Evolutionary conservation across 2,113 vertebrate genomes (phyloP).

Genomic region (Ammospiza caudacuta): DNA sequence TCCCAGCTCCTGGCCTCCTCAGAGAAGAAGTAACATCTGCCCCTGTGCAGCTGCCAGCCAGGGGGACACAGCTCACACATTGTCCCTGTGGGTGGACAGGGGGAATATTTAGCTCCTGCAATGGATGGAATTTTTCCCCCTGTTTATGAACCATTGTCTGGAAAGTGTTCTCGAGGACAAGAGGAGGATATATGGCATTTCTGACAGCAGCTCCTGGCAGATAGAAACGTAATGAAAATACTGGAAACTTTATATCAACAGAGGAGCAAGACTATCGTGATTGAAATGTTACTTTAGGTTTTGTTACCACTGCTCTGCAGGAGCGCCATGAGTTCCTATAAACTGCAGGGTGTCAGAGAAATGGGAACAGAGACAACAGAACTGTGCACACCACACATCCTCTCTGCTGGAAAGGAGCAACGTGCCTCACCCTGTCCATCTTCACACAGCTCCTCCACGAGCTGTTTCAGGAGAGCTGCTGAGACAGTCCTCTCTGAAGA

Average conservation of each 20-base stretch:
- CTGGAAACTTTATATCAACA: background rate
- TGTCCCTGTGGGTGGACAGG: background rate
- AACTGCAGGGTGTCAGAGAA: background rate
- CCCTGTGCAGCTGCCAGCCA: constrained; percentile 19
- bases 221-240: background rate
- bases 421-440: background rate
- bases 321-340: background rate
- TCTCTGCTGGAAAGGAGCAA: background rate
- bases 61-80: constrained; percentile 23
- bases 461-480: background rate
- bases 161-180: background rate
- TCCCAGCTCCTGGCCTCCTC: constrained; percentile 31
- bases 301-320: background rate
- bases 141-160: background rate
- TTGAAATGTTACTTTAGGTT: background rate
- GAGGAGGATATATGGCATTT: background rate
- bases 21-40: constrained; percentile 46
- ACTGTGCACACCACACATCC: rapidly evolving
- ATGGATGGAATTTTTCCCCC: background rate
- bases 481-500: background rate
- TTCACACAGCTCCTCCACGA: constrained; percentile 46
- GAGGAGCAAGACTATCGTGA: background rate
- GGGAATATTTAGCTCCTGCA: background rate
- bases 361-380: background rate
- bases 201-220: background rate